phyloP scores from a whole-genome alignment of 2,113 vertebrate species.

The Carollia perspicillata region DNA sequence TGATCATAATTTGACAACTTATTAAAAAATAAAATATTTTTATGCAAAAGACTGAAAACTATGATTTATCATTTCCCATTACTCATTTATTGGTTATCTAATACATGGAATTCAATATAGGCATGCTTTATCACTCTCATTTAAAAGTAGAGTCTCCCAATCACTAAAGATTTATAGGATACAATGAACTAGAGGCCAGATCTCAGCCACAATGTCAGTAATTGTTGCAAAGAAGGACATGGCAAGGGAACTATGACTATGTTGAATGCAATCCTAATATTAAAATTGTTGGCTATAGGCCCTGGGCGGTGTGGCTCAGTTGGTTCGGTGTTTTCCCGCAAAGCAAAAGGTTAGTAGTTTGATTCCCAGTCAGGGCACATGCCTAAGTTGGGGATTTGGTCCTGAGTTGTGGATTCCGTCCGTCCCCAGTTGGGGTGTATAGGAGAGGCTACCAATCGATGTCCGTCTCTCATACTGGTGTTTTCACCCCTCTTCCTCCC shows the following conservation, averaged over 20 bases:
- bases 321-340: too few relatives aligned
- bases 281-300: not conserved
- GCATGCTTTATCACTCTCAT: conserved; percentile 54
- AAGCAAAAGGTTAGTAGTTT: too few relatives aligned
- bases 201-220: not conserved
- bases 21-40: conserved; percentile 56
- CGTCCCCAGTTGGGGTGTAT: too few relatives aligned
- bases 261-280: not conserved
- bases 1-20: conserved; percentile 30
- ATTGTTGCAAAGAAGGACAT: not conserved
- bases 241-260: not conserved
- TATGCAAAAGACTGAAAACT: conserved; percentile 25
- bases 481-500: too few relatives aligned
- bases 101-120: conserved; percentile 52
- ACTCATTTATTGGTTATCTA: conserved; percentile 64
- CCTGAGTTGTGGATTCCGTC: too few relatives aligned
- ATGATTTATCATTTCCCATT: conserved; percentile 45
- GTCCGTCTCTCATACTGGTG: too few relatives aligned
- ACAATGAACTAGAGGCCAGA: conserved; percentile 15
- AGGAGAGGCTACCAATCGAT: too few relatives aligned
- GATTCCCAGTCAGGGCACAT: too few relatives aligned
- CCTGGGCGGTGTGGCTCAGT: too few relatives aligned
- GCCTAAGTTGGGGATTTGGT: too few relatives aligned
- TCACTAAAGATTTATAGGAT: conserved; percentile 51
- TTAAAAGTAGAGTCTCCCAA: conserved; percentile 41